phyloP scores from a whole-genome alignment of 1,140 invertebrate species.

The Callitettix versicolor region DNA sequence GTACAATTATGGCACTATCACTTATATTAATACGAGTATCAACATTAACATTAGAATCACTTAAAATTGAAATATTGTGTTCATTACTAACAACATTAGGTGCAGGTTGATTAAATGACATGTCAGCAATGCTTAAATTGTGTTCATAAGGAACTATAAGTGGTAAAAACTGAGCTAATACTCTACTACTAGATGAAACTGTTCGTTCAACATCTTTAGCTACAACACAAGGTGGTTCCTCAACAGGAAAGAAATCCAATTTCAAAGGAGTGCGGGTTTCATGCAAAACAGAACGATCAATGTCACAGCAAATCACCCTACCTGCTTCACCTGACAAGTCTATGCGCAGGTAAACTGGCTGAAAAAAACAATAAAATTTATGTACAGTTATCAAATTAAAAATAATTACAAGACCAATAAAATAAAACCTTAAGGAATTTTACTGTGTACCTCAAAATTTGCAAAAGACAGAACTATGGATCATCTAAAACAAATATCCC shows the following conservation, averaged over 20 bases:
- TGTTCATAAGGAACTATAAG: neutral
- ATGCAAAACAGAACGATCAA: conserved; percentile 3
- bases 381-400: too few relatives aligned
- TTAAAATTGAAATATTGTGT: neutral
- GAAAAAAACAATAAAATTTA: conserved; percentile 38
- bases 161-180: neutral
- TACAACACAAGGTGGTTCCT: conserved; percentile 1
- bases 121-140: neutral
- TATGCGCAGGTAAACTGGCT: conserved; percentile 72
- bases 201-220: conserved; percentile 1
- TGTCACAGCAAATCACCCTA: conserved; percentile 56
- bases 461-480: too few relatives aligned
- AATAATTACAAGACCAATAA: too few relatives aligned
- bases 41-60: neutral
- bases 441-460: neutral
- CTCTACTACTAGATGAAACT: conserved; percentile 4
- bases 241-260: neutral
- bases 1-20: too few relatives aligned
- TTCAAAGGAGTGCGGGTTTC: neutral
- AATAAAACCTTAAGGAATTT: conserved; percentile 11
- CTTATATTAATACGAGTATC: neutral
- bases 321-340: conserved; percentile 60
- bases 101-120: neutral
- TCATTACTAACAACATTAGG: neutral
- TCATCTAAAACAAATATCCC: too few relatives aligned